phyloP scores from a whole-genome alignment of 2,888 invertebrate species.

The Drosophila diplacantha region DNA sequence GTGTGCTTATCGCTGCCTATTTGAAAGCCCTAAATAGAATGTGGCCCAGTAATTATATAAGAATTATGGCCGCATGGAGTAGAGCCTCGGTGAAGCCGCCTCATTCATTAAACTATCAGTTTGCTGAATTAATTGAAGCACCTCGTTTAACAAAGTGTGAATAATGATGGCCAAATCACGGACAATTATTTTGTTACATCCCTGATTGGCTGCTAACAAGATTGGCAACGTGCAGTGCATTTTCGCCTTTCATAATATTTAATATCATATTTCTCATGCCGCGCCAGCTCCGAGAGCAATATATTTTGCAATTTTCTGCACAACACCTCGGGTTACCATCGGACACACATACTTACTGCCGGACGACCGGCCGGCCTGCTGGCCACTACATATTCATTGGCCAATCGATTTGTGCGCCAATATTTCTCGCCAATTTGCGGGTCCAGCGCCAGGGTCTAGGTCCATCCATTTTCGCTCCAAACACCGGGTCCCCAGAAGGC shows the following conservation, averaged over 20 bases:
- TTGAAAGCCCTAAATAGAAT: not conserved
- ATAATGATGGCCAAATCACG: constrained; percentile 34
- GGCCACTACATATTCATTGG: constrained; percentile 67
- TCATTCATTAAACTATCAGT: constrained; percentile 16
- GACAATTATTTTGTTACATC: constrained; percentile 32
- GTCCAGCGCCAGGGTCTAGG: constrained; percentile 37
- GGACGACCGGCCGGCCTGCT: constrained; percentile 1
- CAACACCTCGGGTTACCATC: constrained; percentile 64
- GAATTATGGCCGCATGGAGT: constrained; percentile 13
- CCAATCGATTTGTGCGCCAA: constrained; percentile 68
- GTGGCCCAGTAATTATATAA: constrained; percentile 9
- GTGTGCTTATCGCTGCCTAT: not conserved
- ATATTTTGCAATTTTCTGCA: constrained; percentile 62
- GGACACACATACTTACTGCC: constrained; percentile 34
- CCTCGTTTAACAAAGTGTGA: constrained; percentile 40
- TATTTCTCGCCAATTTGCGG: constrained; percentile 56
- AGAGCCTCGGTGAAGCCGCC: not conserved
- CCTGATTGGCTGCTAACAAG: constrained; percentile 57
- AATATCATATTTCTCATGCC: constrained; percentile 49
- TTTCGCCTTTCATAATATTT: constrained; percentile 44
- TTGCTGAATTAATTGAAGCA: constrained; percentile 34
- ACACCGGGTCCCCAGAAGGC: not conserved
- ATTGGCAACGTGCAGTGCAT: constrained; percentile 49
- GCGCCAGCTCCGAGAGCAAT: constrained; percentile 36
- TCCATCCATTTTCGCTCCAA: constrained; percentile 26